Base-by-base conservation (phyloP, 2,797 vertebrate species). In the Pelochelys cantorii region DNA sequence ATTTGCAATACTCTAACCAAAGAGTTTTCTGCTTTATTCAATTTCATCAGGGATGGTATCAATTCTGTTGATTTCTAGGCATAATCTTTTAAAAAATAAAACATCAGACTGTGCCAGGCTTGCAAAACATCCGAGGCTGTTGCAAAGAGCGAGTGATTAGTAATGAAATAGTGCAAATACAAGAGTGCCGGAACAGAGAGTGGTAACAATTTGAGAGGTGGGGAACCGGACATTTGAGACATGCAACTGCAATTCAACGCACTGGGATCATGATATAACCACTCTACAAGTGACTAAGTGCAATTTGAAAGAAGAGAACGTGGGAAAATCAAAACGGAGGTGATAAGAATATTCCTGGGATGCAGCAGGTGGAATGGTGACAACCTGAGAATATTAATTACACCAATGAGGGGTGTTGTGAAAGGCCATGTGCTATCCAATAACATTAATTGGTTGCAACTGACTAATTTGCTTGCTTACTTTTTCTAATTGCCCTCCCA, bases 201-300 rank as follows among this genome's bases (percentile, higher is more conserved):
- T 29, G 95, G 80, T 88, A 88, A 97, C 90, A 68, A 87, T 85
- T 93, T 25, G 93, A 88, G 93, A 95, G 88, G 89, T 96, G 95
- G 96, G 96, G 94, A 95, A 93, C 90, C 87, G 80, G 93, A 93
- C 95, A 96, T 95, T 93, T 93, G 95, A 96, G 96, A 97, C 94
- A 96, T 94, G 84, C 89, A 94, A 93, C 86, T 97, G 94, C 96
- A 94, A 93, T 48, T 92, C 95, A 95, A 13, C 93, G 81, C 55
- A 88, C 60, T 89, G 94, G 91, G 95, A 90, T 55, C 90, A 83
- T 81, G 86, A 96, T 95, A 96, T 93, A 96, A 94, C 15, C 95
- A 93, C 94, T 95, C 68, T 89, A 85, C 0, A 95, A 3, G 55
- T 81, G 82, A 81, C 84, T 83, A 74, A 90, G 81, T 11, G 83